Percentiles rank a stretch among this genome's conserved stretches.
These are phyloP conservation scores for Dromaius novaehollandiae DNA, from an alignment of 2,113 vertebrate genomes.

Conservation along the genomic window DNA sequence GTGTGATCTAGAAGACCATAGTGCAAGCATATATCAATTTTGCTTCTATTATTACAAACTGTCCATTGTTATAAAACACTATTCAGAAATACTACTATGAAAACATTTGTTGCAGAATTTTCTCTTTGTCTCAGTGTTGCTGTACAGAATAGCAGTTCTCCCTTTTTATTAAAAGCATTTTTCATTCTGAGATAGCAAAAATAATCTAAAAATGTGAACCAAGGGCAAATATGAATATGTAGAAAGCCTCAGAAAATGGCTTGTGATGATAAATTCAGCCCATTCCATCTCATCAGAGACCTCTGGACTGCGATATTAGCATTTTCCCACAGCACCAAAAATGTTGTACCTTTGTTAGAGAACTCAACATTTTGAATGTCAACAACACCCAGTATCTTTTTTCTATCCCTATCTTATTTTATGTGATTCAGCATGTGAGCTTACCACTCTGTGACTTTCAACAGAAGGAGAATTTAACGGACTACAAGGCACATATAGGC, in stretches of 20 bases:
- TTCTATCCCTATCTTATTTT: background rate
- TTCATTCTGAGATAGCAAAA: slow-evolving; percentile 13
- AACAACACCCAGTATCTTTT: background rate
- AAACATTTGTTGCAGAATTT: background rate
- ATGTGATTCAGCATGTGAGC: background rate
- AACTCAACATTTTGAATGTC: background rate
- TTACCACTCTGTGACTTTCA: background rate
- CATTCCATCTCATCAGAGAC: background rate
- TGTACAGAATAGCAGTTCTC: background rate
- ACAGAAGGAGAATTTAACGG: background rate
- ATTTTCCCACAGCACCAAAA: background rate
- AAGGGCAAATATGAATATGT: slow-evolving; percentile 7
- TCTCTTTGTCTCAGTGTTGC: background rate
- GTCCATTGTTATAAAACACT: background rate
- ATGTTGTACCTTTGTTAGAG: background rate
- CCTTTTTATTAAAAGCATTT: slow-evolving; percentile 40
- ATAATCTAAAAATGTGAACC: background rate
- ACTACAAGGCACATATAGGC: background rate
- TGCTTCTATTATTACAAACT: background rate
- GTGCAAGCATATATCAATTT: background rate
- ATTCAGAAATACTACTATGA: background rate
- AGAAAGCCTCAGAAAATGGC: background rate
- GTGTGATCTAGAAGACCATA: background rate
- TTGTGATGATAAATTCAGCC: background rate
- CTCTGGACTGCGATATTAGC: background rate